Conservation (phyloP, 1,140 invertebrate genomes). For the Zaprionus nigranus region DNA sequence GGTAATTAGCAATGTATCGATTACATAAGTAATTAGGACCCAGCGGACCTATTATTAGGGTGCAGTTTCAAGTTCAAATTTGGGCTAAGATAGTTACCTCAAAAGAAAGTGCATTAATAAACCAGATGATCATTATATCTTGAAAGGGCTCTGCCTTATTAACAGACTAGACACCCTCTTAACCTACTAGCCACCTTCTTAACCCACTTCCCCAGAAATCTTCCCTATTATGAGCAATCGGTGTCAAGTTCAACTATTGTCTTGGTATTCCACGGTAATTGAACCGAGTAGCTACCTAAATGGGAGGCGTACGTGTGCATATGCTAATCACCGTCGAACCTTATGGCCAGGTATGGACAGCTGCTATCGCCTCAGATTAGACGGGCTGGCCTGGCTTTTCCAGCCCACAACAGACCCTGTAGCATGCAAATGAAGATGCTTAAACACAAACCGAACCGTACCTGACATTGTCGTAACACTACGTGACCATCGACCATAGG, state of each 20-base stretch:
- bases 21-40: slow-evolving; percentile 8
- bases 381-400: slow-evolving; percentile 33
- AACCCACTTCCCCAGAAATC: neutral
- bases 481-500: slow-evolving; percentile 65
- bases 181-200: too few species aligned
- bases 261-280: slow-evolving; percentile 6
- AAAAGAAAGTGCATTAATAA: neutral
- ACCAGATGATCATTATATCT: neutral
- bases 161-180: too few species aligned
- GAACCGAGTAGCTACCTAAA: slow-evolving; percentile 9
- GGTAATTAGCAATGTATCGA: slow-evolving; percentile 26
- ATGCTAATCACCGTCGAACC: slow-evolving; percentile 17
- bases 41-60: slow-evolving; percentile 1
- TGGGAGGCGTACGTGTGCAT: slow-evolving; percentile 16
- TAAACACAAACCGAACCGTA: slow-evolving; percentile 30
- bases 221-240: neutral
- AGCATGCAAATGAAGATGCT: slow-evolving; percentile 73
- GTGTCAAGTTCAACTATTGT: slow-evolving; percentile 62
- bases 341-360: slow-evolving; percentile 6
- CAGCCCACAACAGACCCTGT: slow-evolving; percentile 12
- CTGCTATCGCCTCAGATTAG: slow-evolving; percentile 12
- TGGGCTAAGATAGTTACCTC: neutral
- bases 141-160: too few species aligned
- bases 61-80: slow-evolving; percentile 15
- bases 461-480: slow-evolving; percentile 69